Percentiles rank a stretch among this genome's conserved stretches.
phyloP scores from a whole-genome alignment of 2,797 vertebrate species.

The Hapalemur alaotrensis region DNA sequence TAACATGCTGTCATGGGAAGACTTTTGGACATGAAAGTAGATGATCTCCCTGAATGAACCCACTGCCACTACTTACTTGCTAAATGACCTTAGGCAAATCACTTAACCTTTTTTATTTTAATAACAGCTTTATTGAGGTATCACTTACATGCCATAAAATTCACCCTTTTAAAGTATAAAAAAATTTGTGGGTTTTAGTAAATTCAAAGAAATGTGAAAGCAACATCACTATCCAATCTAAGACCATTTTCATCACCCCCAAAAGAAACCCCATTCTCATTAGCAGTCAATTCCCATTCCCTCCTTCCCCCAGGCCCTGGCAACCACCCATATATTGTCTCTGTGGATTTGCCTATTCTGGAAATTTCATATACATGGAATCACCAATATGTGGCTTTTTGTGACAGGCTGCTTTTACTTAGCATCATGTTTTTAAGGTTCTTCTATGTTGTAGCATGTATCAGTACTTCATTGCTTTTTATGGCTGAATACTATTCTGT shows the following conservation, averaged over 20 bases:
- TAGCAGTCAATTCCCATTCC: neutral
- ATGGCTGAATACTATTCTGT: neutral
- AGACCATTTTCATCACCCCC: neutral
- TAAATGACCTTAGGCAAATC: neutral
- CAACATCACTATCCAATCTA: neutral
- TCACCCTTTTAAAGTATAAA: neutral
- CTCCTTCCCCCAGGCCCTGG: neutral
- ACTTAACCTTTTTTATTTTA: neutral
- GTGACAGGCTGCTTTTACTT: neutral
- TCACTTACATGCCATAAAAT: neutral
- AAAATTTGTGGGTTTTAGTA: neutral
- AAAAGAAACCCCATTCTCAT: neutral
- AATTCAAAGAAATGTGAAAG: neutral
- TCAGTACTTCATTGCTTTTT: conserved; percentile 14
- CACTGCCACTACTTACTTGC: neutral
- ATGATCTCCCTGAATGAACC: neutral
- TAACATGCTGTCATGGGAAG: neutral
- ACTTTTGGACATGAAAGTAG: neutral
- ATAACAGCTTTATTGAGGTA: neutral
- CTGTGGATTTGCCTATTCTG: neutral
- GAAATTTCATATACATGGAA: neutral
- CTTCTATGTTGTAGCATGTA: neutral
- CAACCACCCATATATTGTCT: neutral
- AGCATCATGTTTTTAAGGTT: neutral
- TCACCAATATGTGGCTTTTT: neutral